Percentiles rank a stretch among this genome's conserved stretches.
Evolutionary conservation across 35 echinoderm and acorn worm species (phyloP).

Genomic region (Strongylocentrotus purpuratus): DNA sequence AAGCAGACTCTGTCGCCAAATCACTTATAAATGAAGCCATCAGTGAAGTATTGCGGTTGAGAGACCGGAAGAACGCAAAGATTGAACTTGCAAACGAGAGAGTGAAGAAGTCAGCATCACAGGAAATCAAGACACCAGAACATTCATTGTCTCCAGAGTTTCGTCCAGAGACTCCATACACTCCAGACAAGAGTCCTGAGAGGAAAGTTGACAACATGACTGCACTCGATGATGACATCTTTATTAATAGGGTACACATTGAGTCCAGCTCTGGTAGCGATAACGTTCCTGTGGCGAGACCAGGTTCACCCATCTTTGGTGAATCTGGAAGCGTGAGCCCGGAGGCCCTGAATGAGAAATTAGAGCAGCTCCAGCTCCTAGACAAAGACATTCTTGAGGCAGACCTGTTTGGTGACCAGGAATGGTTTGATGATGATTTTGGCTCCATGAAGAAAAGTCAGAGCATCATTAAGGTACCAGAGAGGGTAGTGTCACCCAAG

Average conservation of each 20-base stretch:
- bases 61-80: conserved; percentile 33
- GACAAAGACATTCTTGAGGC: conserved; percentile 85
- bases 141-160: conserved; percentile 50
- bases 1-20: conserved; percentile 47
- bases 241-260: conserved; percentile 82
- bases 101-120: background rate
- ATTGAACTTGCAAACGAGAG: conserved; percentile 33
- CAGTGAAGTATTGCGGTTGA: conserved; percentile 43
- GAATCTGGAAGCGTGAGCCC: conserved; percentile 91
- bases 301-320: conserved; percentile 89
- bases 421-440: conserved; percentile 99
- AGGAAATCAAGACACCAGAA: background rate
- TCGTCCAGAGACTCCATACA: conserved; percentile 68
- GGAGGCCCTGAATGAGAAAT: conserved; percentile 76
- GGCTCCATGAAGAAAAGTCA: conserved; percentile 94
- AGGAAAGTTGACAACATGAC: conserved; percentile 47
- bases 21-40: conserved; percentile 69
- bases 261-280: conserved; percentile 67
- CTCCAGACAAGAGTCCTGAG: conserved; percentile 66
- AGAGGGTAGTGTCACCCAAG: conserved; percentile 44
- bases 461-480: conserved; percentile 88
- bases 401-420: conserved; percentile 91
- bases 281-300: conserved; percentile 72
- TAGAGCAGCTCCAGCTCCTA: conserved; percentile 78
- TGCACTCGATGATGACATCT: conserved; percentile 85